These are phyloP conservation scores for Agrenia bidenticulata DNA, from an alignment of 2,888 invertebrate genomes.

Conservation along the genomic window DNA sequence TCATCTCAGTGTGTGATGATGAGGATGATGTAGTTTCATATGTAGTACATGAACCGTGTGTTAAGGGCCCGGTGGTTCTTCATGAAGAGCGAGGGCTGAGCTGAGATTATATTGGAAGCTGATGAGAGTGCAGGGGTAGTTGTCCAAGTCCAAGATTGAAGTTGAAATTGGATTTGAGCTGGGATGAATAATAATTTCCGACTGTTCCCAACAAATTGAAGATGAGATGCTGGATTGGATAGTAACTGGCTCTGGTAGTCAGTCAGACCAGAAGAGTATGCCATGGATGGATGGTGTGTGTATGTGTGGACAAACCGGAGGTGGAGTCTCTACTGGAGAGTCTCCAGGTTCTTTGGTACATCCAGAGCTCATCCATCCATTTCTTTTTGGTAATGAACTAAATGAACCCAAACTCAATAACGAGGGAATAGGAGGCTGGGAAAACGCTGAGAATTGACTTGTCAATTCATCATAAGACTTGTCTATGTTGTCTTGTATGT, in stretches of 20 bases:
- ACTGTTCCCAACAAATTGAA: neutral
- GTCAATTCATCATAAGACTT: no score
- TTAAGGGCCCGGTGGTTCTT: no score
- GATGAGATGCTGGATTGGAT: no score
- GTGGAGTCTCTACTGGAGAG: slow-evolving; percentile 6
- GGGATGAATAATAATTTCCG: slow-evolving; percentile 45
- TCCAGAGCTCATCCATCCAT: slow-evolving; percentile 31
- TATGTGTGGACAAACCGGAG: slow-evolving; percentile 29
- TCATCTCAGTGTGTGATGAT: slow-evolving; percentile 9
- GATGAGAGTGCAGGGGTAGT: neutral
- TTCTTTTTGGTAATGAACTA: slow-evolving; percentile 26
- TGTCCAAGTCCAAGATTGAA: slow-evolving; percentile 20
- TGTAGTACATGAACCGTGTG: no score
- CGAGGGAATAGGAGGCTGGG: no score
- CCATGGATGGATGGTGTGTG: slow-evolving; percentile 16
- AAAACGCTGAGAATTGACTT: no score
- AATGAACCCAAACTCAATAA: slow-evolving; percentile 52
- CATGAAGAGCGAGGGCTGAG: no score
- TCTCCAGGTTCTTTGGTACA: neutral
- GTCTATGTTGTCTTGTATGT: no score
- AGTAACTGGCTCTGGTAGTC: no score
- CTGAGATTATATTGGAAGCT: no score
- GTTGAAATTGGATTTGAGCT: slow-evolving; percentile 33
- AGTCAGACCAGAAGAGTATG: slow-evolving; percentile 17
- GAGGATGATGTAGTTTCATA: neutral